These are phyloP conservation scores for Drosophila nikananu DNA, from an alignment of 1,140 invertebrate genomes.

Conservation along the genomic window DNA sequence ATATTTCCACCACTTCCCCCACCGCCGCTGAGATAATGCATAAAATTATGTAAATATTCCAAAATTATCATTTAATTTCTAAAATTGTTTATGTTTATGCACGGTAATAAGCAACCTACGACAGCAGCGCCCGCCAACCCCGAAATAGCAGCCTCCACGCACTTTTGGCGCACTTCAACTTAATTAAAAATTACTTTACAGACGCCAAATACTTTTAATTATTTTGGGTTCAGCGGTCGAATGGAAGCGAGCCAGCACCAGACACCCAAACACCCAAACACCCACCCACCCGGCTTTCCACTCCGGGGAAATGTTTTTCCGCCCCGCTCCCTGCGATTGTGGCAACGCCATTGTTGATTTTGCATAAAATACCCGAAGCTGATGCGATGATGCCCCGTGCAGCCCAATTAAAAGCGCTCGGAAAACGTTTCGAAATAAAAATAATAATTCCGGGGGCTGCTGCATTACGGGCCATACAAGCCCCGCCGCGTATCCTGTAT, in stretches of 20 bases:
- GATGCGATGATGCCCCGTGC: conserved; percentile 51
- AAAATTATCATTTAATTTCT: conserved; percentile 83
- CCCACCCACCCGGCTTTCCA: background rate
- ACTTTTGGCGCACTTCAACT: conserved; percentile 79
- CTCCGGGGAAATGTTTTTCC: conserved; percentile 37
- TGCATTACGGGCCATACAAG: conserved; percentile 30
- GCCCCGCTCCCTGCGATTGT: conserved; percentile 13
- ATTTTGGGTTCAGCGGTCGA: conserved; percentile 80
- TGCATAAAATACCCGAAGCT: conserved; percentile 48
- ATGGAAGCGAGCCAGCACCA: conserved; percentile 57
- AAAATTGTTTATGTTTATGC: conserved; percentile 83
- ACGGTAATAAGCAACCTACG: conserved; percentile 78
- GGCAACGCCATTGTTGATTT: conserved; percentile 47
- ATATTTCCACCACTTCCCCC: conserved; percentile 20
- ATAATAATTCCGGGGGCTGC: conserved; percentile 44
- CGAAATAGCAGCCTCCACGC: conserved; percentile 12
- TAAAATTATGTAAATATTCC: conserved; percentile 82
- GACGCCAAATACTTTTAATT: conserved; percentile 84
- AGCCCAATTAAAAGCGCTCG: conserved; percentile 52
- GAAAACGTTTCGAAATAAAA: conserved; percentile 53
- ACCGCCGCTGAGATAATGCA: conserved; percentile 66
- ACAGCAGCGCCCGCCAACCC: conserved; percentile 6
- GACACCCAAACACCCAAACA: conserved; percentile 2
- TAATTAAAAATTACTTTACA: conserved; percentile 84
- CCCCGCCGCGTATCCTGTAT: conserved; percentile 18